Evolutionary conservation across 2,888 invertebrate species (phyloP), one percentile per base, ranked within the genome.

Genomic region (Willowsia nigromaculata): DNA sequence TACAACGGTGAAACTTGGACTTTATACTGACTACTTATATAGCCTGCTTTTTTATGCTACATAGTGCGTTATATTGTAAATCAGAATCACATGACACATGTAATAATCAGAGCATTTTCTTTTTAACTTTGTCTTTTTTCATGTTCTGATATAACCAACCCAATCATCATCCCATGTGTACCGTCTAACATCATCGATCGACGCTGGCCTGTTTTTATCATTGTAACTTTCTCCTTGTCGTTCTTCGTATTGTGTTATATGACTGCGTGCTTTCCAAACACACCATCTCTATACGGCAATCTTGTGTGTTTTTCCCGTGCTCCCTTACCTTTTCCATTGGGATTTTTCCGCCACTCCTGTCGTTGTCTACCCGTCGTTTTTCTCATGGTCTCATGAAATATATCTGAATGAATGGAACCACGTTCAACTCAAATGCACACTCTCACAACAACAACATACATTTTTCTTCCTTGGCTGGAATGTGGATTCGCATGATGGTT

Each of bases 101-200:
- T 40, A 74, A 74, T 84, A 84, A 84, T 84, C 22, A 74, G 53
- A 53, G 22, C 22, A 59, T 56, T 59, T 81, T 82, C 30, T 65
- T 81, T n/a, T 56, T 71, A 53, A 71, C 71, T 84, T 56, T 83
- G 30, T 56, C 22, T 62, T n/a, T 62, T 71, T 74, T 84, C 84
- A 40, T 74, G 43, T 50, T 82, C 82, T 25, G 22, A 65, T 50
- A 65, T 43, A 50, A 25, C 74, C 65, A 43, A 65, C 68, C 43
- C 62, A 82, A 82, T 81, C 65, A 65, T 82, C 68, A 68, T 30
- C 76, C 83, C 83, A 25, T 82, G 82, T 82, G 82, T 25, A 47
- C 65, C n/a, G 40, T 59, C n/a, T 40, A 81, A 68, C 50, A 68
- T 74, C 84, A 84, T 84, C 84, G 84, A 74, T 84, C 74, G 50